Evolutionary conservation across 2,888 invertebrate species (phyloP), one percentile per base, ranked within the genome.

Genomic region (Heliconius hortense): DNA sequence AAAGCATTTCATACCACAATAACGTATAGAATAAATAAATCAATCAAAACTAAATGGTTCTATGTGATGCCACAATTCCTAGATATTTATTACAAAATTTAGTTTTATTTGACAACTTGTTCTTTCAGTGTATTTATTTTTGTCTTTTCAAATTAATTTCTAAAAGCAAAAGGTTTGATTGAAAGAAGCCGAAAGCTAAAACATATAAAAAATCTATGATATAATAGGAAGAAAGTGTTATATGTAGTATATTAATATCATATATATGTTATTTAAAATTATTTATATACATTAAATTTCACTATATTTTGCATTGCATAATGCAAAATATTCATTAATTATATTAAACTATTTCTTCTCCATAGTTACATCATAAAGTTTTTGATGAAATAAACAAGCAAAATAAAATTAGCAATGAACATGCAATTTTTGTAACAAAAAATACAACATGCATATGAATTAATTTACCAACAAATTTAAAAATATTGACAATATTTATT

Each of bases 1-100:
- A 62, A 43, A 71, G 71, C 60, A 62, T 62, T 24, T 60, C 11
- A 60, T 60, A 71, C 31, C 21, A 69, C 43, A 71, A 26, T 31
- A 56, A 18, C 18, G 10, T 59, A 24, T 39, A 62, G 26, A 60
- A 43, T 60, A 62, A 43, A 62, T 71, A 71, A 71, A 71, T 71
- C 60, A 71, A 71, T 71, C 59, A 71, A 26, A 43, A 43, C 26
- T 26, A 62, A 43, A 26, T 60, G 39, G 24, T 60, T 26, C 10
- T 26, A 21, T 26, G 2, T 26, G 28, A 43, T 35, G 13, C 4
- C n/a, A 39, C 24, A 60, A n/a, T 35, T 70, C 15, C 5, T 56
- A 59, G 11, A 43, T 39, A 70, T 70, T 70, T 24, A 59, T 31
- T 15, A 24, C 21, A 48, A 48, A 21, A 28, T 21, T 48, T 48